Base-by-base conservation (phyloP, 2,113 vertebrate genomes). In the Lucifuga dentata region DNA sequence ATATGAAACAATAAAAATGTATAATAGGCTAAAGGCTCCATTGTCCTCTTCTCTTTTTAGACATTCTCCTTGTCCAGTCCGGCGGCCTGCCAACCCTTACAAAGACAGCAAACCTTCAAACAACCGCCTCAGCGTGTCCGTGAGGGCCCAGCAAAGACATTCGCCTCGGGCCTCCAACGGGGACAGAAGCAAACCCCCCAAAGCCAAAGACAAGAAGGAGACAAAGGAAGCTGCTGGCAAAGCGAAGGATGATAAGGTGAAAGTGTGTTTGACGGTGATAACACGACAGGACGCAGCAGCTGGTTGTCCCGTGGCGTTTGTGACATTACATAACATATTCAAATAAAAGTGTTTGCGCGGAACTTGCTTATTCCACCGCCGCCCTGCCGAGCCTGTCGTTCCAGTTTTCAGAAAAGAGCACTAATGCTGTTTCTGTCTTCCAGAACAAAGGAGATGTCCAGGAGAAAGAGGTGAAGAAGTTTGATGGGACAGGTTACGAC, bases 181-280 rank as follows among this genome's bases (percentile, higher is more conserved):
- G 2, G 95, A 97, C 41, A 92, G 90, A 85, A 91, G 89, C 51
- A 97, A 94, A 80, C 72, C 88, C 0, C 83, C 91, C 55, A 97
- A 94, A 19, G 88, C 86, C 77, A 95, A 95, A 73, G 96, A 98
- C 26, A 98, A 94, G 88, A 98, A 93, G 76, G 97, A 98, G 19
- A 89, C 79, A 65, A 98, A 95, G 76, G 97, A 98, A 24, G 90
- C 88, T 9, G 46, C 83, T 8, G 91, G 86, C 74, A 98, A 94
- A 93, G 88, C 90, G 68, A 97, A 94, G 89, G 97, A 97, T 1
- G 96, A 98, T 39, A 98, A 98, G 95, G 97, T 98, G 87, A 78
- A 10, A 9, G 17, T 20, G 29, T 3, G n/a, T 16, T 6, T 20
- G 19, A 3, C 17, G 7, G 20, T 56, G 20, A 7, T 0, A 39